phyloP scores from a whole-genome alignment of 37 sponge, comb jelly and placozoan genomes.

The Eunapius fragilis region DNA sequence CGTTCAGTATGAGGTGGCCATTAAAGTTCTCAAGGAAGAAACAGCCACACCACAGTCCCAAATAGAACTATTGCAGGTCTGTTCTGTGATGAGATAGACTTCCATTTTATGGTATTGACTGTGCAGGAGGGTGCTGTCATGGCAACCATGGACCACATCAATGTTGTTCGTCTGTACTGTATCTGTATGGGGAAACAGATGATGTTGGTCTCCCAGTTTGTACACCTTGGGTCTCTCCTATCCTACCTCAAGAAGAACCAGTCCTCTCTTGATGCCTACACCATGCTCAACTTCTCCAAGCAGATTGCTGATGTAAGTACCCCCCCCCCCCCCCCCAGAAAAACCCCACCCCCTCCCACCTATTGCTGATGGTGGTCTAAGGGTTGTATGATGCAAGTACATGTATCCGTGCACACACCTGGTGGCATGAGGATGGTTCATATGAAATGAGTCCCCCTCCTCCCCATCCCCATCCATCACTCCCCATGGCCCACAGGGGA shows the following conservation, averaged over 20 bases:
- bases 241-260: slow-evolving; percentile 85
- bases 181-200: slow-evolving; percentile 85
- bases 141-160: slow-evolving; percentile 86
- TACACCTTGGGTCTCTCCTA: slow-evolving; percentile 84
- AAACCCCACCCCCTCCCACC: too few relatives aligned
- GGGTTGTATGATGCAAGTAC: too few relatives aligned
- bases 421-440: too few relatives aligned
- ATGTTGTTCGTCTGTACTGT: slow-evolving; percentile 83
- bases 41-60: slow-evolving; percentile 52
- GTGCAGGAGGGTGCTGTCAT: slow-evolving; percentile 83
- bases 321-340: too few relatives aligned
- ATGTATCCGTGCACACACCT: too few relatives aligned
- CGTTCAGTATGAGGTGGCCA: slow-evolving; percentile 70
- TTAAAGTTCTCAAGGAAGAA: slow-evolving; percentile 85
- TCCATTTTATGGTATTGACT: background rate
- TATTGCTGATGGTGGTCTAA: too few relatives aligned
- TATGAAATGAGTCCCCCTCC: too few relatives aligned
- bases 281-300: slow-evolving; percentile 64
- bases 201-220: slow-evolving; percentile 91
- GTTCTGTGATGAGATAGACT: background rate
- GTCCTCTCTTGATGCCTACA: slow-evolving; percentile 62
- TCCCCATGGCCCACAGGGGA: slow-evolving; percentile 57
- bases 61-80: slow-evolving; percentile 78
- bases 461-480: background rate
- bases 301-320: slow-evolving; percentile 74